Evolutionary conservation across 2,797 vertebrate species (phyloP), one percentile per base, ranked within the genome.

Genomic region (Siniperca undulata): DNA sequence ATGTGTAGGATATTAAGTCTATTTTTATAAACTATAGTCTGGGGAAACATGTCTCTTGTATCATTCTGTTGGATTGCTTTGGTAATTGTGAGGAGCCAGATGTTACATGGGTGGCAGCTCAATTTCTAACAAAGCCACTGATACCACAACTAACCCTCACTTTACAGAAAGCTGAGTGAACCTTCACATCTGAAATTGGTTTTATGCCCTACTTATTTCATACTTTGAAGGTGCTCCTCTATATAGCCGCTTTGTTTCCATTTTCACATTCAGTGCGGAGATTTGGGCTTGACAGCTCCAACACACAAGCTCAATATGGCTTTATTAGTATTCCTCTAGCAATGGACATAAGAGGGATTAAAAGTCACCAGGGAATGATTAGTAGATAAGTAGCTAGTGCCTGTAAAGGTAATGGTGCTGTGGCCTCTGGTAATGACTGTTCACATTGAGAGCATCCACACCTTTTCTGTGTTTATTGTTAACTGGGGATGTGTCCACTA

Each of bases 261-360:
- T 69, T 58, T 70, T 65, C 22, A 62, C 20, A 53, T 68, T 50
- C 3, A 59, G 7, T 40, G 27, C 58, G 34, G 24, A 50, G 7
- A 56, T 69, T 70, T 66, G 7, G 27, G 19, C 10, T 34, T 19
- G 19, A 42, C 52, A 30, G 42, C 50, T 65, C 44, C 48, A 48
- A 55, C 13, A 70, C 22, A 83, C 14, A 74, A 13, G 17, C 38
- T n/a, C 13, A 42, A 13, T 22, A 6, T 42, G 19, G 53, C n/a
- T 58, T 73, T 77, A 78, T 86, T 77, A 75, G 58, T 82, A 60
- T 74, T 72, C 62, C 36, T 74, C 24, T 10, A 52, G 38, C 30
- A 22, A 13, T 67, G 46, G 53, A 59, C 62, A 44, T 38, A 56
- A 77, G 38, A 66, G 64, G 70, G 74, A 64, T 77, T 65, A 81